A percentile compares a stretch with the other conserved stretches of the same genome.
These are phyloP conservation scores for Brachyptera putata DNA, from an alignment of 2,888 invertebrate species.

Conservation along the genomic window DNA sequence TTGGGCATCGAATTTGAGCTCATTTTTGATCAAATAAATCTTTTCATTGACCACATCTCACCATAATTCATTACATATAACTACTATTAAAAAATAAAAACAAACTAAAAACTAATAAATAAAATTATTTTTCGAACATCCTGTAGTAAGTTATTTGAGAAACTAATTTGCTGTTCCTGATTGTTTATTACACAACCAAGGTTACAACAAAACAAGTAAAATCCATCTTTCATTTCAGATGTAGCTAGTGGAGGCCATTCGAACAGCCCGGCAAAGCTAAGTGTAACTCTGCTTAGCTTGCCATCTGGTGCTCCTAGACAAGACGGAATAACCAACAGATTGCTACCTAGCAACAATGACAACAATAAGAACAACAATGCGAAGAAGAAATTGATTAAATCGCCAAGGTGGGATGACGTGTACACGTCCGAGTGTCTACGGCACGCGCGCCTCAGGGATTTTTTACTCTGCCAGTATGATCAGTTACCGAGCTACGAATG, in stretches of 20 bases:
- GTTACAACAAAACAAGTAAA: slow-evolving; percentile 2
- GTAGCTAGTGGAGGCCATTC: background rate
- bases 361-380: background rate
- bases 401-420: too few species aligned
- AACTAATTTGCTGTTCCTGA: slow-evolving; percentile 8
- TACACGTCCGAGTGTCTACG: too few species aligned
- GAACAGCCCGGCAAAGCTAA: background rate
- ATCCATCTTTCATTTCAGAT: background rate
- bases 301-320: background rate
- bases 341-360: too few species aligned
- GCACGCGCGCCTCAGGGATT: background rate
- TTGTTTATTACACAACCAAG: slow-evolving; percentile 4
- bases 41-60: too few species aligned
- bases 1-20: too few species aligned
- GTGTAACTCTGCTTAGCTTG: background rate
- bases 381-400: too few species aligned
- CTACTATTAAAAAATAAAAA: too few species aligned
- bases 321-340: too few species aligned
- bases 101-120: too few species aligned
- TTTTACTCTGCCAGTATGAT: background rate
- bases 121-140: too few species aligned
- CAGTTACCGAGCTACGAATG: background rate
- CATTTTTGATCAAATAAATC: too few species aligned
- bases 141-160: slow-evolving; percentile 10
- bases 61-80: too few species aligned